Conservation (phyloP, 2,888 invertebrate species). For the Chalcosyrphus nemorum region DNA sequence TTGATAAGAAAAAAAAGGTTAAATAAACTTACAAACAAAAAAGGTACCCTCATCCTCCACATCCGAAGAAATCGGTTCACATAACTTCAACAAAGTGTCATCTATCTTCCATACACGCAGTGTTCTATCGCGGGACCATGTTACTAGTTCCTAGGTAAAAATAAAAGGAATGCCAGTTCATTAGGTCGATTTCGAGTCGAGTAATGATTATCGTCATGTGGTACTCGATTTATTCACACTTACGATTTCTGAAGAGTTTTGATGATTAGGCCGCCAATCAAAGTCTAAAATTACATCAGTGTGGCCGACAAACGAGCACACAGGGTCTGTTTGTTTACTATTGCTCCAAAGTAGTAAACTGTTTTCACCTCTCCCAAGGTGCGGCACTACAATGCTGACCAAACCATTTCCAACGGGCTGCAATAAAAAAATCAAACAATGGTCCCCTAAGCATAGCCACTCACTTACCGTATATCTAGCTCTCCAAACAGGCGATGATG, state of each 20-base stretch:
- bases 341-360: slow-evolving; percentile 91
- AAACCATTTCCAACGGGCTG: slow-evolving; percentile 96
- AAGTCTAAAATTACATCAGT: slow-evolving; percentile 97
- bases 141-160: slow-evolving; percentile 93
- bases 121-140: slow-evolving; percentile 97
- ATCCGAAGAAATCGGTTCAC: slow-evolving; percentile 84
- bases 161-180: too few relatives aligned
- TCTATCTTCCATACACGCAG: slow-evolving; percentile 95
- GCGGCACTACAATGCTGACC: slow-evolving; percentile 95
- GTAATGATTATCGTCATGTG: too few relatives aligned
- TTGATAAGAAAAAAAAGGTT: background rate
- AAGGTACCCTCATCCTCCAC: slow-evolving; percentile 51
- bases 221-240: too few relatives aligned
- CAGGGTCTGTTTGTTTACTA: slow-evolving; percentile 87
- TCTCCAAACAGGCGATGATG: slow-evolving; percentile 93
- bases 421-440: slow-evolving; percentile 73
- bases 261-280: slow-evolving; percentile 92
- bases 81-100: slow-evolving; percentile 91
- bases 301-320: slow-evolving; percentile 96
- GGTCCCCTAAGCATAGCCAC: too few relatives aligned
- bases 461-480: slow-evolving; percentile 90
- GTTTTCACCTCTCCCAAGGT: slow-evolving; percentile 93
- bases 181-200: too few relatives aligned
- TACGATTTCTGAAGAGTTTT: slow-evolving; percentile 80
- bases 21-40: background rate